Evolutionary conservation across 2,113 vertebrate genomes (phyloP), one percentile per base, ranked within the genome.

Genomic region (Struthio camelus): DNA sequence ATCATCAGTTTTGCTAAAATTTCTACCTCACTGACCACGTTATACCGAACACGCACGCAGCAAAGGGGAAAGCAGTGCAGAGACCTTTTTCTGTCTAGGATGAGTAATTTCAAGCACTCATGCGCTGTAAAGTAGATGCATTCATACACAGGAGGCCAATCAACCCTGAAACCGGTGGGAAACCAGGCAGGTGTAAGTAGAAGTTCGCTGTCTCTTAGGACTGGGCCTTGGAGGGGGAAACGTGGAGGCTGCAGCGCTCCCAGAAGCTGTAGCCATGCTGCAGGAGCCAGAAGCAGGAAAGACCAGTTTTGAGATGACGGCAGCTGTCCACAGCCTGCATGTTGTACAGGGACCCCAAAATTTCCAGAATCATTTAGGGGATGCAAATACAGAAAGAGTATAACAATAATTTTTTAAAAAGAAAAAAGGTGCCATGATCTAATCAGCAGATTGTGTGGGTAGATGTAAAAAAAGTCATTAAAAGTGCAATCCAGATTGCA

Each of bases 401-500:
- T 0, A 14, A 83, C 17, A 46, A n/a, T n/a, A n/a, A n/a, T n/a
- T n/a, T n/a, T n/a, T n/a, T n/a, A 32, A 58, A 18, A 58, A 58
- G 19, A 32, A 9, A 42, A 27, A 42, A 6, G 8, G 3, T 32
- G 15, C 78, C 44, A 12, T 0, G 0, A 32, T 70, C 27, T 40
- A 88, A 40, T 14, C 36, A 34, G 84, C 70, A 93, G 77, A 11
- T 4, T 62, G 76, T 10, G 11, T 1, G 16, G 53, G 65, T 67
- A 82, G 76, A 23, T 7, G 19, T 3, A 10, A 50, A 51, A 23
- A 7, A 17, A 0, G 1, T 1, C 0, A 2, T 22, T 17, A 53
- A 56, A 9, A 0, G 0, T 42, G 17, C 62, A 64, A 1, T 1
- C 6, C 32, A 3, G 61, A 7, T 0, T 2, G 10, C 2, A 19